These are phyloP conservation scores for Hemistola chrysoprasaria DNA, from an alignment of 2,888 invertebrate genomes.

Conservation along the genomic window DNA sequence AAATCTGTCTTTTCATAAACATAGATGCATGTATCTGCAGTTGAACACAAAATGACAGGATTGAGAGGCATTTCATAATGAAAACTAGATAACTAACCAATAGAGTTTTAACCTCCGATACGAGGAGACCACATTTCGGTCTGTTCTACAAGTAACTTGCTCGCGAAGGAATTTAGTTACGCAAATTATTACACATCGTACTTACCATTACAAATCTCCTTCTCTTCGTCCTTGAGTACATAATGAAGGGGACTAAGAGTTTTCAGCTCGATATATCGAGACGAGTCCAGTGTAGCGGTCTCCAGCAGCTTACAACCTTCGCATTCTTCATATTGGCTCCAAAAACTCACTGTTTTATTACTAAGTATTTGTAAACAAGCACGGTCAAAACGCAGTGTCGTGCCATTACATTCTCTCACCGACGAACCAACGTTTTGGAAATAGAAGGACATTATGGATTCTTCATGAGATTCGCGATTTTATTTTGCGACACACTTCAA, in stretches of 20 bases:
- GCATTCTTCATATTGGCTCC: conserved; percentile 73
- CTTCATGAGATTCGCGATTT: conserved; percentile 43
- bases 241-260: conserved; percentile 64
- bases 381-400: conserved; percentile 60
- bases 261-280: conserved; percentile 41
- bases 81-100: too few relatives aligned
- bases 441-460: conserved; percentile 52
- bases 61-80: too few relatives aligned
- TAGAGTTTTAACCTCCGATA: too few relatives aligned
- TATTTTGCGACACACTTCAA: conserved; percentile 21
- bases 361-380: conserved; percentile 71
- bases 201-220: conserved; percentile 65
- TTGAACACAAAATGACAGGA: too few relatives aligned
- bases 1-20: too few relatives aligned
- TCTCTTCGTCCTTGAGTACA: conserved; percentile 44
- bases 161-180: too few relatives aligned
- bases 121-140: too few relatives aligned
- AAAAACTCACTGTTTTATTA: conserved; percentile 52
- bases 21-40: too few relatives aligned
- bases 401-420: conserved; percentile 56
- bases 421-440: conserved; percentile 71
- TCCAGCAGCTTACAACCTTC: conserved; percentile 60
- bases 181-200: conserved; percentile 17
- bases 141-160: too few relatives aligned
- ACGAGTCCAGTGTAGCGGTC: conserved; percentile 34